Base-by-base conservation (phyloP, 2,113 vertebrate species). In the Paracyprichromis sp. region DNA sequence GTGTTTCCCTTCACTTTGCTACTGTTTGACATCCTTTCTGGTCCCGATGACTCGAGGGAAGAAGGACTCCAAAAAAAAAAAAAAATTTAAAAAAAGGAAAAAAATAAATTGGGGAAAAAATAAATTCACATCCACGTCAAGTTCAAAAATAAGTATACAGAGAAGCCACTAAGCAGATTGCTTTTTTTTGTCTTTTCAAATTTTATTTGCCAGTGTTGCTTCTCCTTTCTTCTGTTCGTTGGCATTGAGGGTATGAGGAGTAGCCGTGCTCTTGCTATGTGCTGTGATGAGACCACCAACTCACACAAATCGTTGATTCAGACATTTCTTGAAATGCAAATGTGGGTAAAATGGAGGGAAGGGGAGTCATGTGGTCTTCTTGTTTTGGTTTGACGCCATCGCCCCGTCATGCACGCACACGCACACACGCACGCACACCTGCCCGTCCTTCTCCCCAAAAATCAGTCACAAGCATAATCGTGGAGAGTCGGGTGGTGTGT, bases 1-100 rank as follows among this genome's bases (percentile, higher is more conserved):
- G 90, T 71, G 92, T 93, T 93, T 95, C 93, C 94, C 92, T 96
- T 96, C 94, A 90, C 92, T 95, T 96, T 97, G 96, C 96, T 96
- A 95, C 96, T 94, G 88, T 92, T 90, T 89, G 85, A 94, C 83
- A 90, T 95, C 95, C 92, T 91, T 93, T 91, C 89, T 92, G 91
- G 88, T 95, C 93, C 94, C 89, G 85, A 57, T 29, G 80, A 92
- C 89, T 87, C 81, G 6, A 54, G 52, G 10, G 52, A 54, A 54
- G 52, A 53, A 52, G 50, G 50, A 52, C 50, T 52, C 50, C 8
- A 1, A 13, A 6, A 43, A 43, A 43, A 6, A 43, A n/a, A n/a
- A n/a, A n/a, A n/a, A n/a, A n/a, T n/a, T n/a, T n/a, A 43, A 43
- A 43, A 6, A 2, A 8, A 8, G 6, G 6, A 3, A 12, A 12